phyloP scores from a whole-genome alignment of 2,113 vertebrate genomes.

The Epinephelus fuscoguttatus region DNA sequence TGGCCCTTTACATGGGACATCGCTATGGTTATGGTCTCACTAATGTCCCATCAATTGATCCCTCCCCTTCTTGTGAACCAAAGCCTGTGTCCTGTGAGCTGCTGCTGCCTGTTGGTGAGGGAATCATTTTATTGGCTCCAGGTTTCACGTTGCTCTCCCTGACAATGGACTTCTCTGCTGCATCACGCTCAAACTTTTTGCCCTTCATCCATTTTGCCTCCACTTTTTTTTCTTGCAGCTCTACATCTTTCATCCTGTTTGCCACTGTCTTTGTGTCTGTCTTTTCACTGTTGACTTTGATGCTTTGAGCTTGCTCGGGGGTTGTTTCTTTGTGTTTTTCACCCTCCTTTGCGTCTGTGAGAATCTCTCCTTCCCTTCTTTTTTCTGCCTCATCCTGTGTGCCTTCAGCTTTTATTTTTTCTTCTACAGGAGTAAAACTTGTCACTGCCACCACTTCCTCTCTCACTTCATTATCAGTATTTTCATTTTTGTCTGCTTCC shows the following conservation, averaged over 20 bases:
- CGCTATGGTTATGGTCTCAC: constrained; percentile 1
- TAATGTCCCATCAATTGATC: constrained; percentile 18
- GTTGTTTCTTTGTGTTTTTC: constrained; percentile 17
- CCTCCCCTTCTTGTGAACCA: constrained; percentile 77
- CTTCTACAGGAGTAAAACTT: background rate
- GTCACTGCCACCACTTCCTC: constrained; percentile 6
- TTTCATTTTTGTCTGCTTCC: constrained; percentile 30
- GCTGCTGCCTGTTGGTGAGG: constrained; percentile 80
- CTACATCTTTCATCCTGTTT: constrained; percentile 46
- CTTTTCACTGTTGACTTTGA: constrained; percentile 1
- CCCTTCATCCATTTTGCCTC: constrained; percentile 42
- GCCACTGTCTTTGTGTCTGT: constrained; percentile 25
- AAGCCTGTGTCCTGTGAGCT: constrained; percentile 83
- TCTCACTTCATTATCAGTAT: constrained; percentile 6
- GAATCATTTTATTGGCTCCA: constrained; percentile 48
- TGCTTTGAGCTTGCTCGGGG: background rate
- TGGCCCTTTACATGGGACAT: background rate
- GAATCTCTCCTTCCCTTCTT: background rate
- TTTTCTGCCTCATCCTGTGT: background rate
- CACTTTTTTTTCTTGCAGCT: constrained; percentile 54
- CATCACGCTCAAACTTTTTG: constrained; percentile 32
- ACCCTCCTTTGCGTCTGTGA: background rate
- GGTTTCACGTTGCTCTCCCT: constrained; percentile 20
- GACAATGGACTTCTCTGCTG: background rate
- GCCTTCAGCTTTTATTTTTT: background rate